Conservation (phyloP, 2,113 vertebrate genomes). For the Isurus oxyrinchus region DNA sequence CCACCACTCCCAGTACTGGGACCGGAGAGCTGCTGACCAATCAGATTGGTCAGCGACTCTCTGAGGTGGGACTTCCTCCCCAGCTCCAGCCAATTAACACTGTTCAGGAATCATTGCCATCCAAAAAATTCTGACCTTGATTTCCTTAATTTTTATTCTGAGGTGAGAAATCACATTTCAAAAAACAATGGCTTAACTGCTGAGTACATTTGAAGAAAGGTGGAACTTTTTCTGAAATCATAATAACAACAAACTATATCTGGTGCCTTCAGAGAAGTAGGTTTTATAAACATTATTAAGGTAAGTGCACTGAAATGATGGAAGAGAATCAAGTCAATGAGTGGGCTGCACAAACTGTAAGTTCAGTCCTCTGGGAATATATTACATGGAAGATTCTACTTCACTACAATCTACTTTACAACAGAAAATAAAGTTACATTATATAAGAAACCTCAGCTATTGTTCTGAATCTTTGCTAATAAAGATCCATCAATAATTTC, state of each 20-base stretch:
- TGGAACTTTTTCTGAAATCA: neutral
- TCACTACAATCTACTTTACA: neutral
- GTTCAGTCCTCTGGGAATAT: neutral
- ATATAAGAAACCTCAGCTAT: neutral
- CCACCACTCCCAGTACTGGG: too few relatives aligned
- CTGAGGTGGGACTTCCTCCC: too few relatives aligned
- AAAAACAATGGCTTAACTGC: neutral
- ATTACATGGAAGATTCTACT: neutral
- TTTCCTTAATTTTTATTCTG: neutral
- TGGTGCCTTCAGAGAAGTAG: neutral
- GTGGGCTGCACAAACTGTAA: neutral
- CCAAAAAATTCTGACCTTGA: neutral
- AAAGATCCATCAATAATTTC: conserved; percentile 9
- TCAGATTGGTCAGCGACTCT: too few relatives aligned
- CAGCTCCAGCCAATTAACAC: too few relatives aligned
- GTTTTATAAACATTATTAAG: neutral
- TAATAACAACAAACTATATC: neutral
- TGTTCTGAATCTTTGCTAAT: neutral
- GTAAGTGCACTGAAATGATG: neutral
- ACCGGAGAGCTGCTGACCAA: too few relatives aligned
- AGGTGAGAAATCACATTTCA: neutral
- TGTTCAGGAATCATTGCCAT: too few relatives aligned
- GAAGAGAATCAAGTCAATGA: neutral
- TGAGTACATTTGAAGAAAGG: neutral
- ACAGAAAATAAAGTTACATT: neutral